These are phyloP conservation scores for Gila orcuttii DNA, from an alignment of 2,113 vertebrate genomes.

Conservation along the genomic window DNA sequence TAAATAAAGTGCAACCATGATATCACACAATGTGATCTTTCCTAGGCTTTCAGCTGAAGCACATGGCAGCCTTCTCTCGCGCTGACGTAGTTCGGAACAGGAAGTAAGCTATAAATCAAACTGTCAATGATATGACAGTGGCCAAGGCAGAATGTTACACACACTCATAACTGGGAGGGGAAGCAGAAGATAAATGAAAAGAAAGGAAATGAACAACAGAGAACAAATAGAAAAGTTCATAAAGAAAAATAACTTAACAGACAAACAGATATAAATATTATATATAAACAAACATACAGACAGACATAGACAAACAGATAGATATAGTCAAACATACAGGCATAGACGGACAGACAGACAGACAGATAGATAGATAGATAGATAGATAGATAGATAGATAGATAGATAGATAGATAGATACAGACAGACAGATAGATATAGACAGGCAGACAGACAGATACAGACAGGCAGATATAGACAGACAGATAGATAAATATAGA, in stretches of 20 bases:
- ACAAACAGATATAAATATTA: neutral
- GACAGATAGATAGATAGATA: rapidly evolving
- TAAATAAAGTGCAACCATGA: too few species aligned
- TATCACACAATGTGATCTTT: neutral
- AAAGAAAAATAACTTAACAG: neutral
- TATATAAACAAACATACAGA: neutral
- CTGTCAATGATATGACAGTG: constrained; percentile 29
- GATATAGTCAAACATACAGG: neutral
- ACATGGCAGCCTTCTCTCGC: neutral
- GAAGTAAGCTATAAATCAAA: constrained; percentile 54
- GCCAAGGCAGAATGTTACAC: constrained; percentile 27
- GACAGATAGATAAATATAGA: neutral
- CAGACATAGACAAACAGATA: neutral
- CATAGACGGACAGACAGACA: neutral
- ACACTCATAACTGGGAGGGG: neutral
- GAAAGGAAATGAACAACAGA: neutral
- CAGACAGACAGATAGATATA: neutral
- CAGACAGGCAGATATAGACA: neutral
- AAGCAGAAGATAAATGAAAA: neutral
- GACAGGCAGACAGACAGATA: neutral
- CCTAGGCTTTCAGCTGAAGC: neutral
- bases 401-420: neutral
- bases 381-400: neutral
- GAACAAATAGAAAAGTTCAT: neutral
- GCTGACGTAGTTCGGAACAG: constrained; percentile 44